Evolutionary conservation across 2,113 vertebrate species (phyloP), one percentile per base, ranked within the genome.

Genomic region (Blennius ocellaris): DNA sequence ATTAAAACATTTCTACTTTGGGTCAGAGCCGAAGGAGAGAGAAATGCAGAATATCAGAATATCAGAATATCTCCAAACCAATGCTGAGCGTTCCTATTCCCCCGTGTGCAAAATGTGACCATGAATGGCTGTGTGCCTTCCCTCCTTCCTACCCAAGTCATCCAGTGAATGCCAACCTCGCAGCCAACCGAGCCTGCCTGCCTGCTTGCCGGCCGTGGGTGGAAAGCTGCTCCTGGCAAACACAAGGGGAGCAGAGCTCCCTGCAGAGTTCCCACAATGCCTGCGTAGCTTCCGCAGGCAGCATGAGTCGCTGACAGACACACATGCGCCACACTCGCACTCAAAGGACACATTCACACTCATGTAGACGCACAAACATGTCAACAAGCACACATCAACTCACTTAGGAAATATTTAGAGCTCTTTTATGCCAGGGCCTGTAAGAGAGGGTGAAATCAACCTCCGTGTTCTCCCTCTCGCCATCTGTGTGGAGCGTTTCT

Each of bases 151-250:
- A 65, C 73, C 76, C 74, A 75, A 85, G 62, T 86, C 84, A 73
- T 71, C 82, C 83, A 73, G 17, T 81, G 84, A 90, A 83, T 87
- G 89, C 88, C 89, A 90, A 69, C 80, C 78, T 41, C 62, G 51
- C 73, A 82, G 85, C 85, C 83, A 82, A 60, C 52, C 40, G 41
- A 81, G 21, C 41, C 41, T 43, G 76, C 63, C 70, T 55, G 78
- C 83, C 76, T 69, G 83, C 85, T 82, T 76, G 76, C 87, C 84
- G 88, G 78, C 86, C 74, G 94, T 93, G 94, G 93, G 92, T 90
- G 93, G 87, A 92, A 90, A 91, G 65, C 83, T 90, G 89, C 90
- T 90, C 85, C 85, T 90, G 88, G 87, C 90, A 90, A 88, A 79
- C 82, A 79, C 51, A 67, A 71, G 87, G 74, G 80, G 70, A 89